phyloP scores from a whole-genome alignment of 2,113 vertebrate genomes.

The Sakesphorus luctuosus region DNA sequence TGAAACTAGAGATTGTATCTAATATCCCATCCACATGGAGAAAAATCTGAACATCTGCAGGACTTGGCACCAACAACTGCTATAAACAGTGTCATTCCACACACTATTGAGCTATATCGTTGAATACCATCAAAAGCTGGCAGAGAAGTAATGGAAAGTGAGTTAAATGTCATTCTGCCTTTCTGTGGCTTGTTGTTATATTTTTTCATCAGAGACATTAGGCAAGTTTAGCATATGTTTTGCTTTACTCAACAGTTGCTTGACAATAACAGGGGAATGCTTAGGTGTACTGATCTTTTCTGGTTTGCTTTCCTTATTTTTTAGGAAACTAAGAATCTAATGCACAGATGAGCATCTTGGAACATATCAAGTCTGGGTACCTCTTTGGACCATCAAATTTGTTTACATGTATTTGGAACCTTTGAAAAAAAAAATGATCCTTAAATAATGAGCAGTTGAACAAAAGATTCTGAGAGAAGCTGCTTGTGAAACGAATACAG shows the following conservation, averaged over 20 bases:
- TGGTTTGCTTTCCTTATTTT: background rate
- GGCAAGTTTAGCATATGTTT: background rate
- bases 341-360: background rate
- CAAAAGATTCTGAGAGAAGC: slow-evolving; percentile 4
- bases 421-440: background rate
- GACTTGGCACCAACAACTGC: background rate
- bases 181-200: background rate
- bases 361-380: background rate
- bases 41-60: background rate
- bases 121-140: slow-evolving; percentile 26
- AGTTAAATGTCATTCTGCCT: slow-evolving; percentile 6
- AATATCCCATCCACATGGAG: background rate
- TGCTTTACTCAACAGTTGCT: background rate
- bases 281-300: background rate
- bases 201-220: background rate
- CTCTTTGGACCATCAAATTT: background rate
- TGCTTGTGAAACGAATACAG: slow-evolving; percentile 26
- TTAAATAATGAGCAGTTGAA: background rate
- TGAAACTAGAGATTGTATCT: background rate
- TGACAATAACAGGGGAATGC: background rate
- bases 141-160: slow-evolving; percentile 22
- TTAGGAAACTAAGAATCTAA: background rate
- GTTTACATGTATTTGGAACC: background rate
- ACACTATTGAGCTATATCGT: background rate
- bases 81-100: background rate